Evolutionary conservation across 2,888 invertebrate species (phyloP), one percentile per base, ranked within the genome.

Genomic region (Xylota sylvarum): DNA sequence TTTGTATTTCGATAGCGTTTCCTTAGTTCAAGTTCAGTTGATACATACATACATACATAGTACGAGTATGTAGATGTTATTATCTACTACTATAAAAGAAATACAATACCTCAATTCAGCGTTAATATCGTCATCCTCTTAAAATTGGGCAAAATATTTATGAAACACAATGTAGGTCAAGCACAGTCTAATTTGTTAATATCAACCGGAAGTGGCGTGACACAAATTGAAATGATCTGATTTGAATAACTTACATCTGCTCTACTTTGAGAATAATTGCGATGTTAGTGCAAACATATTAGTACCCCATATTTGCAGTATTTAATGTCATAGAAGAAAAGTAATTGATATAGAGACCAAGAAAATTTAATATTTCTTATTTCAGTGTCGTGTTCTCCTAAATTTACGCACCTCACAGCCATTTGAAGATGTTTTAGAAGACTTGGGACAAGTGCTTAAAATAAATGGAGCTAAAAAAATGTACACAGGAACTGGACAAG

Each of bases 401-500:
- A 98, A 98, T 92, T 94, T 98, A 89, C 95, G 97, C 88, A 98
- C 98, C 17, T 96, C 97, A 35, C 98, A 98, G 90, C 97, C 97
- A 0, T 98, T 98, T 91, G 98, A 98, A 93, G 98, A 98, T 91
- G 97, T 98, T 37, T 93, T 98, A 77, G 96, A 96, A 92, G 98
- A 98, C 93, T 94, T 98, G 90, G 98, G 98, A 56, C 97, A 97
- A 93, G 97, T 98, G 58, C 94, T 98, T 88, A 97, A 97, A 94
- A 97, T 97, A 95, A 97, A 95, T 90, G 96, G 97, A 83, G 97
- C 97, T 88, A 97, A 97, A 92, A 94, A 96, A 92, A 97, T 98
- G 96, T 98, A 97, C 93, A 98, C 98, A 35, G 96, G 97, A 58
- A 96, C 96, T 40, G 97, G 97, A 40, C 97, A 97, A 94, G 97